Base-by-base conservation (phyloP, 2,888 invertebrate species). In the Choristoneura rosaceana region DNA sequence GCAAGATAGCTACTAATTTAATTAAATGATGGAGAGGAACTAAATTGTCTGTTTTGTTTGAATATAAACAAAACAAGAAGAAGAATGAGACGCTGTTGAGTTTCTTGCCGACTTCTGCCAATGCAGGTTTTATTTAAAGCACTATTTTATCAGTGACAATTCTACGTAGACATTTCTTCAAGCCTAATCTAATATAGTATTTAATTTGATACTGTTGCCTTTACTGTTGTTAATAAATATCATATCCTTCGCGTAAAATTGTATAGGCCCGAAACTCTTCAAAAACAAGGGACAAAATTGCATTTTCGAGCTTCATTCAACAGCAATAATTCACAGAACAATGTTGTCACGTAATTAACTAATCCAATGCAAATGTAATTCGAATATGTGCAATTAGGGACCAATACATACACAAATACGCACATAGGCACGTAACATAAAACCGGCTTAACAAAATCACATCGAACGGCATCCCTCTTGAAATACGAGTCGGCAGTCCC, bases 381-480 rank as follows among this genome's bases (percentile, higher is more conserved):
- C 7, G 34, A 15, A 60, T 60, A 38, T 60, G 33, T 63, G 61
- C 55, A 64, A 70, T 59, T 70, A 64, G 38, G 47, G 59, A 25
- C 33, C 58, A 70, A 52, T 65, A 25, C 61, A 25, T 25, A 25
- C 25, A 25, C 25, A 25, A 1, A 25, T 25, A 25, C 0, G 25
- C 25, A 25, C 25, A 33, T 17, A 61, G 34, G 34, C 66, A 65
- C 59, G 52, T 60, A 47, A 63, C 62, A 63, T 63, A 71, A 68
- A 68, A 34, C 63, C 58, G 50, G 45, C 55, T 68, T 63, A 71
- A 71, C 58, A 58, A 63, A 74, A 69, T 74, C 65, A 71, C 74
- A 69, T 76, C 74, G 73, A 74, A 77, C 76, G 69, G 59, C 69
- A 71, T 67, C 73, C 68, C 74, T 69, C 71, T 77, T 77, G 77